These are phyloP conservation scores for Dermatophagoides farinae DNA, from an alignment of 1,140 invertebrate genomes.

Conservation along the genomic window DNA sequence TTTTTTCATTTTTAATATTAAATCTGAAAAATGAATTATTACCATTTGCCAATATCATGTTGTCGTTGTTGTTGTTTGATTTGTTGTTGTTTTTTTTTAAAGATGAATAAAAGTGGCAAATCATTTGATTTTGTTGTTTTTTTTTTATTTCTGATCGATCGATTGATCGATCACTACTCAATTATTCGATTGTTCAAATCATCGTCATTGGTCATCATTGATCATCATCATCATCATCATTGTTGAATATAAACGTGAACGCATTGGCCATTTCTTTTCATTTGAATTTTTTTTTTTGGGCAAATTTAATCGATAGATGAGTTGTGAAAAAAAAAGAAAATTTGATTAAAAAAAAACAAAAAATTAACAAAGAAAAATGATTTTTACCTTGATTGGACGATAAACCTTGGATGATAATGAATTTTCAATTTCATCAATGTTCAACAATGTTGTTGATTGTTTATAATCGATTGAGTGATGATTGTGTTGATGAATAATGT, in stretches of 20 bases:
- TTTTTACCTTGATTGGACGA: conserved; percentile 18
- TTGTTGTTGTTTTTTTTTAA: too few species aligned
- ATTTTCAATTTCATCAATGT: background rate
- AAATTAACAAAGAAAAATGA: background rate
- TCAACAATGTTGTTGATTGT: background rate
- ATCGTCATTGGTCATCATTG: background rate
- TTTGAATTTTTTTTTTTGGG: background rate
- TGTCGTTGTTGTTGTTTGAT: too few species aligned
- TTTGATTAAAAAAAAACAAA: background rate
- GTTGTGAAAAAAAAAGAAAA: background rate
- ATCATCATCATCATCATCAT: background rate
- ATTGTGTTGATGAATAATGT: background rate
- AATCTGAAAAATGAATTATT: too few species aligned
- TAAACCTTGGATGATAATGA: background rate
- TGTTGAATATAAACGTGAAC: conserved; percentile 17
- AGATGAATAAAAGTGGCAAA: too few species aligned
- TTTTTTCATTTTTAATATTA: too few species aligned
- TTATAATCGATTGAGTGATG: background rate
- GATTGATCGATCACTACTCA: too few species aligned
- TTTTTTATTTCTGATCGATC: too few species aligned
- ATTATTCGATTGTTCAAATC: too few species aligned
- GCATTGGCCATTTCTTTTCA: conserved; percentile 21
- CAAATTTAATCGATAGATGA: too few species aligned
- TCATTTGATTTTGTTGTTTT: too few species aligned
- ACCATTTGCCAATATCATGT: too few species aligned